A percentile compares a stretch with the other conserved stretches of the same genome.
Evolutionary conservation across 2,888 invertebrate species (phyloP).

Genomic region (Drosophila planitibia): DNA sequence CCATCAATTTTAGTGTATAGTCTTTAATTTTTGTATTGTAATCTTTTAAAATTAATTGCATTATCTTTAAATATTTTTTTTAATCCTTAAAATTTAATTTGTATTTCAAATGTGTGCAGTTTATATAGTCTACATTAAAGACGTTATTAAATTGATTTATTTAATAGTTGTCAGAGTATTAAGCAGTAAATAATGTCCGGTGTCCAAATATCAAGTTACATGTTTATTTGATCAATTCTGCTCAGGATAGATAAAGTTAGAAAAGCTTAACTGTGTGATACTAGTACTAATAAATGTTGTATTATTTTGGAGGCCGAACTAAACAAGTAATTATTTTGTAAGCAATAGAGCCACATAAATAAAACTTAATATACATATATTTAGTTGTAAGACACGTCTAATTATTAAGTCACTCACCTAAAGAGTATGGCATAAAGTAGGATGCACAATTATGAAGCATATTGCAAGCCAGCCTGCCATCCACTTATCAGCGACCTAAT

Average conservation of each 20-base stretch:
- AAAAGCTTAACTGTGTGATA: neutral
- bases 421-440: neutral
- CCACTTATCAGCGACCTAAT: slow-evolving; percentile 6
- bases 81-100: neutral
- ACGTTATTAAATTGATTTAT: neutral
- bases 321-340: neutral
- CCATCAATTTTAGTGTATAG: rapidly evolving
- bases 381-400: no score
- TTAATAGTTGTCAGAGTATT: neutral
- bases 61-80: neutral
- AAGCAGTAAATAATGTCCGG: neutral
- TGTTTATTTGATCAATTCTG: neutral
- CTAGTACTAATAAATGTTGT: neutral
- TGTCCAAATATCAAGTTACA: neutral
- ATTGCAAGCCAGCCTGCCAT: neutral
- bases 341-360: neutral
- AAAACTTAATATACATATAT: neutral
- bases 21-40: neutral
- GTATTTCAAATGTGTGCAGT: neutral
- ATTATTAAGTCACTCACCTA: neutral
- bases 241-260: neutral
- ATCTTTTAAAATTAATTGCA: neutral
- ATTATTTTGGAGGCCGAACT: neutral
- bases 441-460: slow-evolving; percentile 16
- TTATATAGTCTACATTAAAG: neutral